phyloP scores from a whole-genome alignment of 2,888 invertebrate genomes.

The Ptycholaimellus sp. region DNA sequence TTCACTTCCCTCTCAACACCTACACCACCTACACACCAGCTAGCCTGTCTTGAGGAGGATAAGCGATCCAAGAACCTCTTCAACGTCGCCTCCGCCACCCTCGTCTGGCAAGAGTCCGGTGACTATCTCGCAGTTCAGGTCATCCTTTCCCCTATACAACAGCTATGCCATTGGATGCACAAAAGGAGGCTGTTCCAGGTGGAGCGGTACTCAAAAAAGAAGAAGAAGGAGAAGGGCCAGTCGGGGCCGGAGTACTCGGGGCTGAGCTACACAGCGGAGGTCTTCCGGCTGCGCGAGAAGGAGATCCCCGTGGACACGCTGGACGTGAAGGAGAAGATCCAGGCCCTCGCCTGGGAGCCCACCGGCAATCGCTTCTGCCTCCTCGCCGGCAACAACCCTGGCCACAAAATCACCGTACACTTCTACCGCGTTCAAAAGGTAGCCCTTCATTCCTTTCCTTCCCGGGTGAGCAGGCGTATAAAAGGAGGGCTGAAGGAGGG shows the following conservation, averaged over 20 bases:
- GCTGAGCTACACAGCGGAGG: slow-evolving; percentile 92
- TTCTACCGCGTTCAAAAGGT: neutral
- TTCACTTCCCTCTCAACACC: too few relatives aligned
- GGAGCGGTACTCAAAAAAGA: slow-evolving; percentile 61
- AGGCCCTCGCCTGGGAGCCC: slow-evolving; percentile 92
- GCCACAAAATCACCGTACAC: neutral
- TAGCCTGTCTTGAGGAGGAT: too few relatives aligned
- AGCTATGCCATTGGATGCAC: too few relatives aligned
- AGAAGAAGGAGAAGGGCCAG: slow-evolving; percentile 47
- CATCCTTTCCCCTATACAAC: neutral
- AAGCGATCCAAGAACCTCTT: slow-evolving; percentile 39
- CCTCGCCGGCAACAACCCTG: slow-evolving; percentile 46
- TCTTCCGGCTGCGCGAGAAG: slow-evolving; percentile 68
- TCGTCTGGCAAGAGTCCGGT: slow-evolving; percentile 95
- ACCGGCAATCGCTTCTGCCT: slow-evolving; percentile 80
- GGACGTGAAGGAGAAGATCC: slow-evolving; percentile 50
- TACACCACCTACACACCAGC: too few relatives aligned
- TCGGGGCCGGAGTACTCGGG: slow-evolving; percentile 34
- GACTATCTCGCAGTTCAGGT: slow-evolving; percentile 50
- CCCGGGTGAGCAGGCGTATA: neutral
- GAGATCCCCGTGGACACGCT: slow-evolving; percentile 93
- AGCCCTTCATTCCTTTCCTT: too few relatives aligned
- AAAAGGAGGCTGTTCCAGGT: too few relatives aligned
- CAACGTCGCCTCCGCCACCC: slow-evolving; percentile 88
- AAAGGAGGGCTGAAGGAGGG: too few relatives aligned